Conservation (phyloP, 1,140 invertebrate genomes). For the Eurosta solidaginis region DNA sequence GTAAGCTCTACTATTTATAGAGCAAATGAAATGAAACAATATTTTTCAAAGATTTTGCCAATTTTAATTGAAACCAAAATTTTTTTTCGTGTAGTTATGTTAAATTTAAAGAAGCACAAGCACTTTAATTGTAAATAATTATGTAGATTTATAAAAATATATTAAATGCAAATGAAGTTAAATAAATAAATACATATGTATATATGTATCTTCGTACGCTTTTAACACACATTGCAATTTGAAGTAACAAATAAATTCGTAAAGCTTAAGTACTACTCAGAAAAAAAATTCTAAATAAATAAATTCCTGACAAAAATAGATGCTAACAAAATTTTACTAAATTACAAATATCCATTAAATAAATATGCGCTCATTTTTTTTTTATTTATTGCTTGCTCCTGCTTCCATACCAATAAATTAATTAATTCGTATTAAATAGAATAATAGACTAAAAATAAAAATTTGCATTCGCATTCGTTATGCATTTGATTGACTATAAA, state of each 20-base stretch:
- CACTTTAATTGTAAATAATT: conserved; percentile 14
- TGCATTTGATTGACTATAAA: conserved; percentile 5
- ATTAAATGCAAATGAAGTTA: too few relatives aligned
- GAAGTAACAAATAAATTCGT: too few relatives aligned
- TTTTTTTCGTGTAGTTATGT: background rate
- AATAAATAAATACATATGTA: too few relatives aligned
- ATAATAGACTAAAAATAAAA: background rate
- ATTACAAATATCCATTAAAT: background rate
- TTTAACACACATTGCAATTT: too few relatives aligned
- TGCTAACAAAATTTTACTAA: background rate
- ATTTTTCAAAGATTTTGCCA: background rate
- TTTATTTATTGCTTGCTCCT: too few relatives aligned
- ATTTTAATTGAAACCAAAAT: background rate
- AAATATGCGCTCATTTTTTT: background rate
- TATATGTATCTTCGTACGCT: too few relatives aligned
- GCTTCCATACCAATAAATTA: too few relatives aligned
- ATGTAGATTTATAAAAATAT: too few relatives aligned
- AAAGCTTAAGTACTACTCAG: background rate
- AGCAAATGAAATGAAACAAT: background rate
- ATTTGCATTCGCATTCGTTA: background rate
- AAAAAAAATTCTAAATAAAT: background rate
- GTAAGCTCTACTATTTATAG: background rate
- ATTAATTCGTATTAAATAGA: background rate
- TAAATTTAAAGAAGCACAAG: conserved; percentile 9
- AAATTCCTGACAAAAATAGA: too few relatives aligned